Conservation (phyloP, 1,140 invertebrate species). For the Diuraphis noxia region DNA sequence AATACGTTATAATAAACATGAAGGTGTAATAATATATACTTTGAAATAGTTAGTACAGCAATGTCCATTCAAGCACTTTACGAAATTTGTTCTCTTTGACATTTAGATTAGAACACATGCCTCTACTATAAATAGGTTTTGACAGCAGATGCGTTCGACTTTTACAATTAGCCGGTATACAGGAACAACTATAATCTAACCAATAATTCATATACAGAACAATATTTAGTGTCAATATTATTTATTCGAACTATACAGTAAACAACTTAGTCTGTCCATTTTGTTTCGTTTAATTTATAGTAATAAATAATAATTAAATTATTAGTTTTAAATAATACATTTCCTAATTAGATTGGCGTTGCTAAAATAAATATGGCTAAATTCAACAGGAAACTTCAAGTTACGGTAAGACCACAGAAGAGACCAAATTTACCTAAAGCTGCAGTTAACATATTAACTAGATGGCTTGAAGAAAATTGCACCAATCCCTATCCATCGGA, state of each 20-base stretch:
- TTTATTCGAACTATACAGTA: neutral
- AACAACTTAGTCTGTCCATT: neutral
- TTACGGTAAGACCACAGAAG: constrained; percentile 13
- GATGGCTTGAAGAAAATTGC: constrained; percentile 44
- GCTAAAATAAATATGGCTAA: constrained; percentile 32
- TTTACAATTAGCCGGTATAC: constrained; percentile 44
- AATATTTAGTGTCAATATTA: neutral
- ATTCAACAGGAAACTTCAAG: constrained; percentile 47
- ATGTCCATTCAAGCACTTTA: constrained; percentile 44
- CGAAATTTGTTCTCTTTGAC: constrained; percentile 49
- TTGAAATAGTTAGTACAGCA: constrained; percentile 11
- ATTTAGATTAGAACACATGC: constrained; percentile 53
- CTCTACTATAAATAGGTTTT: constrained; percentile 53
- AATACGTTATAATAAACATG: neutral
- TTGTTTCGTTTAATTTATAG: neutral
- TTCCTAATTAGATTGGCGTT: neutral
- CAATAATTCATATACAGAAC: neutral
- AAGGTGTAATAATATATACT: constrained; percentile 31
- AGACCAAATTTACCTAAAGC: constrained; percentile 48
- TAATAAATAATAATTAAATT: neutral
- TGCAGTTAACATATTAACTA: constrained; percentile 36
- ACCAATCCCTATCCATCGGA: constrained; percentile 39
- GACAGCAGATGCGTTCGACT: constrained; percentile 42
- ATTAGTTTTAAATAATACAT: neutral
- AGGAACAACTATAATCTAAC: constrained; percentile 34